These are phyloP conservation scores for Lordiphosa collinella DNA, from an alignment of 1,140 invertebrate genomes.

Conservation along the genomic window DNA sequence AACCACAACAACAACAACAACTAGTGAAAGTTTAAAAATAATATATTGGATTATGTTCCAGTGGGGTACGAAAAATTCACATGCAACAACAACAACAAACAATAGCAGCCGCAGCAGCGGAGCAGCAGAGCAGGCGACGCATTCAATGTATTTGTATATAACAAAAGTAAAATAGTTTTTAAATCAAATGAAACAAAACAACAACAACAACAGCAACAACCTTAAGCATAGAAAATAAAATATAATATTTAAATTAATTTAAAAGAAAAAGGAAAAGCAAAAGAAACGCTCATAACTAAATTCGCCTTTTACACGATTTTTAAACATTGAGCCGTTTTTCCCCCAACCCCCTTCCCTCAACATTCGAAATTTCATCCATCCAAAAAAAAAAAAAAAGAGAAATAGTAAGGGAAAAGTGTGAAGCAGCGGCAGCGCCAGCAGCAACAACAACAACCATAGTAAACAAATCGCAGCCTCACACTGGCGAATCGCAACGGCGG, in stretches of 20 bases:
- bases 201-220: constrained; percentile 21
- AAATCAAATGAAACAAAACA: constrained; percentile 45
- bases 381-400: constrained; percentile 19
- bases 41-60: too few relatives aligned
- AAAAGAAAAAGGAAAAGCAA: constrained; percentile 11
- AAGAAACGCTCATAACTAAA: constrained; percentile 55
- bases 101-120: constrained; percentile 14
- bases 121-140: constrained; percentile 21
- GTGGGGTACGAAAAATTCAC: constrained; percentile 44
- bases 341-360: too few relatives aligned
- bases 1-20: constrained; percentile 14
- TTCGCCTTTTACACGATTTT: constrained; percentile 73
- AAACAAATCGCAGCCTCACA: constrained; percentile 52
- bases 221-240: constrained; percentile 1
- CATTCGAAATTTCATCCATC: constrained; percentile 36
- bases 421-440: constrained; percentile 17
- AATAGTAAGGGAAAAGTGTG: not conserved
- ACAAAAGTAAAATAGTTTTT: constrained; percentile 51
- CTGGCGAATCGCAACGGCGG: constrained; percentile 73
- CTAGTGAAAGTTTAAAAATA: constrained; percentile 53
- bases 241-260: not conserved
- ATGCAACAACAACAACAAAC: constrained; percentile 44
- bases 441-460: constrained; percentile 23
- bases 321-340: constrained; percentile 45
- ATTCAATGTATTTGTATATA: constrained; percentile 30